Conservation (phyloP, 2,888 invertebrate species). For the Desoria tigrina region DNA sequence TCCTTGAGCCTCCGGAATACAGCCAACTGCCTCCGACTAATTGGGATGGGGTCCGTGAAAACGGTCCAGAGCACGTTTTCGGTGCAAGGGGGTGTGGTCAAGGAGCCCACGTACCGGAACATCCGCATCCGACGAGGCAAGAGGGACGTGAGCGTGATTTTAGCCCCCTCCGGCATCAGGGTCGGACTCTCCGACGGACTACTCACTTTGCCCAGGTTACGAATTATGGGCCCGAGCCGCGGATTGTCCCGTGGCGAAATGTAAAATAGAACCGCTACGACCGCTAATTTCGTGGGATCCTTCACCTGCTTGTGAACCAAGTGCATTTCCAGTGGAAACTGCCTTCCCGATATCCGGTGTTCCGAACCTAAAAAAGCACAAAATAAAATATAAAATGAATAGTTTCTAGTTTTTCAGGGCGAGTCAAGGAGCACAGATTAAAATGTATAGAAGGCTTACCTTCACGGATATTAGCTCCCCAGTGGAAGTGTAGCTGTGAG, state of each 20-base stretch:
- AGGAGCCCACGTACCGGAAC: constrained; percentile 33
- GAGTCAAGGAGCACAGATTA: no score
- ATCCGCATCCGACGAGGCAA: constrained; percentile 34
- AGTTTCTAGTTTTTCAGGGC: no score
- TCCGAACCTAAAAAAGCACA: constrained; percentile 28
- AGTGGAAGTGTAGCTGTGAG: constrained; percentile 35
- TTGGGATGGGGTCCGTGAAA: constrained; percentile 31
- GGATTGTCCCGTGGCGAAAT: constrained; percentile 32
- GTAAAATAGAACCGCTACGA: constrained; percentile 32
- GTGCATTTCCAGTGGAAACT: constrained; percentile 34
- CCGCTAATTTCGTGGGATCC: constrained; percentile 28
- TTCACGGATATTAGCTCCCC: constrained; percentile 28
- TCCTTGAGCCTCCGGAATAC: constrained; percentile 23
- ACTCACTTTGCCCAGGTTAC: constrained; percentile 20
- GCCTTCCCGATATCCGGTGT: constrained; percentile 24
- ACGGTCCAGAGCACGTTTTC: constrained; percentile 41
- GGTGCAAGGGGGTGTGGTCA: constrained; percentile 40
- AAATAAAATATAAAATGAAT: no score
- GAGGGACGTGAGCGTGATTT: constrained; percentile 28
- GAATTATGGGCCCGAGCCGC: constrained; percentile 26
- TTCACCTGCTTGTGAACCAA: constrained; percentile 35
- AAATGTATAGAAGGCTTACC: no score
- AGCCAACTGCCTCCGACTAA: constrained; percentile 30
- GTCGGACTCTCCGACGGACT: background rate
- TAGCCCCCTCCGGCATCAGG: background rate